phyloP scores from a whole-genome alignment of 2,113 vertebrate species.

The Chaetodon trifascialis region DNA sequence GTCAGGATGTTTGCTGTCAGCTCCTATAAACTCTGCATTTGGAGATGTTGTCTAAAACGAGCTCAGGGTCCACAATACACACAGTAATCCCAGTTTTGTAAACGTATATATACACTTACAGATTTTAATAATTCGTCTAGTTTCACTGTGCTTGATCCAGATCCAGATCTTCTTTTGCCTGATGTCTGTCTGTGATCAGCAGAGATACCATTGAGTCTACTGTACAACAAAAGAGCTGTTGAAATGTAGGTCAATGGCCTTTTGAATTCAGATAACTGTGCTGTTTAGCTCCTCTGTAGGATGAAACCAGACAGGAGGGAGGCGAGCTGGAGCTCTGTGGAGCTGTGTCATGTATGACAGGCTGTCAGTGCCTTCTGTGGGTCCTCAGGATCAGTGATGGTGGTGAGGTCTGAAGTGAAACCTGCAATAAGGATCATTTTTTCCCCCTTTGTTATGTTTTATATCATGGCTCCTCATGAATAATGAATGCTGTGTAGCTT shows the following conservation, averaged over 20 bases:
- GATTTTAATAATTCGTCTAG: not conserved
- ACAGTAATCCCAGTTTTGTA: not conserved
- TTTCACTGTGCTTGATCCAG: not conserved
- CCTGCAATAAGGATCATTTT: not conserved
- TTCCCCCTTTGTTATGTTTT: not conserved
- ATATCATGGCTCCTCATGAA: constrained; percentile 22
- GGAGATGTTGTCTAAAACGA: not conserved
- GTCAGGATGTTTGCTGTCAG: constrained; percentile 35
- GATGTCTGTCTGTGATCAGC: constrained; percentile 50
- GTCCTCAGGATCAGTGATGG: constrained; percentile 5
- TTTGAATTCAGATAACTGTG: constrained; percentile 66
- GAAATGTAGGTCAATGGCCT: constrained; percentile 75
- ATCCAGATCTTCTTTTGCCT: constrained; percentile 3
- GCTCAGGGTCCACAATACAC: not conserved
- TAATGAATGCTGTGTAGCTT: constrained; percentile 25
- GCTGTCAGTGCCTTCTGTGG: constrained; percentile 17
- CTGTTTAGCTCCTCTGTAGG: constrained; percentile 45
- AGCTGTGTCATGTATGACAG: constrained; percentile 38
- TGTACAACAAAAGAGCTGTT: constrained; percentile 70
- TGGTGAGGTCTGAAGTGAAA: constrained; percentile 1
- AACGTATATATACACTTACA: not conserved
- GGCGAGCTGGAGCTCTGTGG: constrained; percentile 6
- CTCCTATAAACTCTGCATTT: constrained; percentile 1
- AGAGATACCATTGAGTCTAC: constrained; percentile 48
- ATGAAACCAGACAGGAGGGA: constrained; percentile 30